Evolutionary conservation across 2,797 vertebrate genomes (phyloP), one percentile per base, ranked within the genome.

Genomic region (Menidia menidia): DNA sequence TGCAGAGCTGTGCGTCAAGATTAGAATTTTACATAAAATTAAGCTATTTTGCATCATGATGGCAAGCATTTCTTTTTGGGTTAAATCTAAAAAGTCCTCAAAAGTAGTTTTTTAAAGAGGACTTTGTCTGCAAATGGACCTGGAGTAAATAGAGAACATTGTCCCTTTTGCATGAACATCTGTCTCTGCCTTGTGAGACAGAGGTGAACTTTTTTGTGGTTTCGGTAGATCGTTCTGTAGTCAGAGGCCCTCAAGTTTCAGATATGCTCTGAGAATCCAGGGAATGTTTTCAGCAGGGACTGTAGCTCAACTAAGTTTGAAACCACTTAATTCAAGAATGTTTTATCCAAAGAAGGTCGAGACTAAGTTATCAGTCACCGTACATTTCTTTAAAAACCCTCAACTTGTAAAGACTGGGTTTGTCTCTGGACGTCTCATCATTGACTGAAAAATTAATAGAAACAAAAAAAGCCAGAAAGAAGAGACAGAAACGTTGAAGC

Each of bases 341-440:
- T 51, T 56, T 77, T 64, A 75, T 80, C 47, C 16, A 51, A 30
- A 25, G 16, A 44, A 16, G 63, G 70, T 69, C 2, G 4, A 73
- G 53, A 45, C 57, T 0, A 35, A 65, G 67, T 10, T 61, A 76
- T 48, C 60, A 64, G 64, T 71, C 75, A 82, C 75, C 62, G 60
- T 80, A 78, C 68, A 74, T 78, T 15, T 76, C 69, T 80, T 72
- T 57, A 58, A 77, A 78, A 63, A 66, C 71, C 57, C 59, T 75
- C 54, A 53, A 74, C 47, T 58, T 75, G 55, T 68, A 33, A 62
- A 73, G 70, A 57, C 45, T 66, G 81, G 74, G 83, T 86, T 66
- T 74, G 68, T 77, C 84, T 82, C 72, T 84, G 89, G 78, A 86
- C 76, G 74, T 78, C 63, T 52, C 47, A 59, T 55, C 45, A 64